These are phyloP conservation scores for Laterallus jamaicensis DNA, from an alignment of 2,113 vertebrate genomes.

Conservation along the genomic window DNA sequence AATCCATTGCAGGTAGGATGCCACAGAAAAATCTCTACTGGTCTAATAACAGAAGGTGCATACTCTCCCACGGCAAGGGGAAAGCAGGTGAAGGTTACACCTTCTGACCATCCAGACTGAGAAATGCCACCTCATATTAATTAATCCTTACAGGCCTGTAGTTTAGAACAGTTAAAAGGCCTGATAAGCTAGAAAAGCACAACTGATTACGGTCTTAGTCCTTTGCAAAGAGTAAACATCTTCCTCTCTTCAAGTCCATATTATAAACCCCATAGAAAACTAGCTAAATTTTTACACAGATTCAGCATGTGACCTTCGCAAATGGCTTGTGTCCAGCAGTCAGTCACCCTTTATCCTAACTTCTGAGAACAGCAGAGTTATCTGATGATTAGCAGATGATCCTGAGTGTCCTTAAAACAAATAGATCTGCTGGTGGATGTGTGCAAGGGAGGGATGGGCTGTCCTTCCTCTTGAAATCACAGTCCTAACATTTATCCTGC, in stretches of 20 bases:
- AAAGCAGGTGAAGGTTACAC: not conserved
- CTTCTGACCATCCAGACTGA: not conserved
- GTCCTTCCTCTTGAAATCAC: not conserved
- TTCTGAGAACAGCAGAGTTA: slow-evolving; percentile 48
- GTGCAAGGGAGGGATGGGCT: not conserved
- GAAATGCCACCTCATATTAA: not conserved
- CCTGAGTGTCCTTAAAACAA: not conserved
- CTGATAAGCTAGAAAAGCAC: slow-evolving; percentile 21
- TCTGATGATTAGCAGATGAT: slow-evolving; percentile 11
- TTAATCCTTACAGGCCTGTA: not conserved
- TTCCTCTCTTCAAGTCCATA: slow-evolving; percentile 30
- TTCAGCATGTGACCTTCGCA: not conserved
- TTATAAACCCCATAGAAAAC: slow-evolving; percentile 32
- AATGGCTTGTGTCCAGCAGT: not conserved
- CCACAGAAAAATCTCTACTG: not conserved
- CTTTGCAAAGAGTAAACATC: slow-evolving; percentile 30
- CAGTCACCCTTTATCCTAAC: slow-evolving; percentile 33
- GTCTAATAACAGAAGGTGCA: not conserved
- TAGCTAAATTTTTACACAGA: not conserved
- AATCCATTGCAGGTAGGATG: slow-evolving; percentile 87
- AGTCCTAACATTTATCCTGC: not conserved
- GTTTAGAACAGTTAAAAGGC: not conserved
- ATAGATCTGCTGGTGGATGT: not conserved
- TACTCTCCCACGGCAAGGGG: not conserved
- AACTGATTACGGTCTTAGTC: not conserved